phyloP scores from a whole-genome alignment of 1,140 invertebrate genomes.

The Ostrea denselamellosa region DNA sequence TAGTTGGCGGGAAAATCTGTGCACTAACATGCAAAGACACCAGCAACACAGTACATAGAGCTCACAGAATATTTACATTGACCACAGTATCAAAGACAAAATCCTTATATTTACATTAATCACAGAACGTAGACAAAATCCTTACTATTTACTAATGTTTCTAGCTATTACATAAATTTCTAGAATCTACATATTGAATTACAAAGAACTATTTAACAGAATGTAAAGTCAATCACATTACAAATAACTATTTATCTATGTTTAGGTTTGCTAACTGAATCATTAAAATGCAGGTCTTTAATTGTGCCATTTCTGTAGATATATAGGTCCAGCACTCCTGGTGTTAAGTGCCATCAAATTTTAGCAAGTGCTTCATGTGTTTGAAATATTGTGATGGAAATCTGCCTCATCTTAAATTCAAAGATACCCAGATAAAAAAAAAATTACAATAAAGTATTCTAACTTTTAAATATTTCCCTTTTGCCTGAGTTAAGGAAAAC shows the following conservation, averaged over 20 bases:
- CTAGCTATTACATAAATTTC: no score
- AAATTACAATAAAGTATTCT: neutral
- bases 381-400: neutral
- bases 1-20: neutral
- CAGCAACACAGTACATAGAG: neutral
- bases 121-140: no score
- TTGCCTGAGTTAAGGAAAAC: neutral
- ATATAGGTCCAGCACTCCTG: neutral
- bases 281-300: neutral
- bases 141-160: no score
- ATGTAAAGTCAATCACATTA: no score
- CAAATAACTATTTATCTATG: neutral
- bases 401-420: neutral
- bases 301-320: neutral
- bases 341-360: neutral
- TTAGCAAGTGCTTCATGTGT: neutral
- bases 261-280: neutral
- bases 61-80: no score
- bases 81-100: no score
- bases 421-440: neutral
- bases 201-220: no score
- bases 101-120: no score
- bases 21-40: neutral
- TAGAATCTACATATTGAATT: no score
- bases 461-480: neutral